Evolutionary conservation across 2,113 vertebrate genomes (phyloP), one percentile per base, ranked within the genome.

Genomic region (Rhinogobius similis): DNA sequence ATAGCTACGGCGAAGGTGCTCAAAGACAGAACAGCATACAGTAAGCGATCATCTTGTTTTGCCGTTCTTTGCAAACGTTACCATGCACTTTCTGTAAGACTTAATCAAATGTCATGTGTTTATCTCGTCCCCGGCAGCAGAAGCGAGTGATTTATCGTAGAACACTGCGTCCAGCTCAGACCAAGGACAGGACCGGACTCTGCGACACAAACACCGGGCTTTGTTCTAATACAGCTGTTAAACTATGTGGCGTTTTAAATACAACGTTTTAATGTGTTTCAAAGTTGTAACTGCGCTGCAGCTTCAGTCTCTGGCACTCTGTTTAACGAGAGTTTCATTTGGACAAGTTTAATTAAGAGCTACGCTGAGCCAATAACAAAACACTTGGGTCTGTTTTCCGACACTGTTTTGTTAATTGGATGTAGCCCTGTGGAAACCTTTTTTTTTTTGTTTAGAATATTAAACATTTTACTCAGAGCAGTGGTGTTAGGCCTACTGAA

Each of bases 121-220:
- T 72, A 62, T 61, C 77, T 44, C 69, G 48, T 52, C 16, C 38
- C 36, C 53, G 24, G 76, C 18, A 38, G 32, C 71, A 26, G 44
- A 16, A 20, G 10, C 3, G 18, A 55, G 52, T 24, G 50, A 64
- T 44, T 44, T 44, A 44, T 18, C 13, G 65, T 9, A 68, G n/a
- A 26, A 46, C 46, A 75, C 68, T 52, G 63, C 43, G 62, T 66
- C 24, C 53, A 63, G 43, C 29, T 44, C n/a, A 67, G 52, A 64
- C 53, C 16, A 68, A 72, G 68, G 75, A 69, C 62, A 73, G 48
- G 10, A 27, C 27, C 4, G 8, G 32, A 20, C 62, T 41, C 27
- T 59, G 69, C 43, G 43, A 4, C 43, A 73, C 12, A 29, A 12
- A 58, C 16, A 44, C 21, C 3, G n/a, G 41, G 23, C 48, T 36